Percentiles rank a stretch among this genome's conserved stretches.
Evolutionary conservation across 2,113 vertebrate species (phyloP).

Genomic region (Gobio gobio): DNA sequence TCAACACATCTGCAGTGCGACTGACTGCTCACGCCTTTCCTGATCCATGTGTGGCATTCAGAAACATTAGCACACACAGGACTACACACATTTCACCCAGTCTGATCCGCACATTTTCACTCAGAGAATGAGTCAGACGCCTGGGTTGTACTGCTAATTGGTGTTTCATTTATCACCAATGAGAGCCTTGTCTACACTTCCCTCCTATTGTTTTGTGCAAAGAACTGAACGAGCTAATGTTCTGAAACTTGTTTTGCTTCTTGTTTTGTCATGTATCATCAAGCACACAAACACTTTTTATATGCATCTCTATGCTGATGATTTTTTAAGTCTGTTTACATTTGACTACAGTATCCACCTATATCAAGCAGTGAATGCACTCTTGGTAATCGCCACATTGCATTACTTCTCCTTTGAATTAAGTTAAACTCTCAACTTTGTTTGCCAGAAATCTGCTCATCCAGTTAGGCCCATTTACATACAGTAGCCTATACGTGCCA

Average conservation of each 20-base stretch:
- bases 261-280: slow-evolving; percentile 14
- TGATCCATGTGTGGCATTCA: background rate
- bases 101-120: background rate
- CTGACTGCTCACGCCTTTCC: slow-evolving; percentile 24
- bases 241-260: slow-evolving; percentile 4
- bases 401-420: background rate
- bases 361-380: background rate
- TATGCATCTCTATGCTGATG: background rate
- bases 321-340: background rate
- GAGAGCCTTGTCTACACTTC: background rate
- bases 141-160: slow-evolving; percentile 18
- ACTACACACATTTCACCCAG: slow-evolving; percentile 24
- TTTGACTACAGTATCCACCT: background rate
- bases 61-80: slow-evolving; percentile 43
- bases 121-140: slow-evolving; percentile 2
- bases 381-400: background rate
- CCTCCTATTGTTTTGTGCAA: background rate
- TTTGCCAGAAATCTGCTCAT: background rate
- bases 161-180: background rate
- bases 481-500: background rate
- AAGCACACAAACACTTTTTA: background rate
- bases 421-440: background rate
- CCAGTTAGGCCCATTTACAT: background rate
- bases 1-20: background rate
- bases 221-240: background rate